Evolutionary conservation across 2,888 invertebrate species (phyloP), one percentile per base, ranked within the genome.

Genomic region (Apotomis capreana): DNA sequence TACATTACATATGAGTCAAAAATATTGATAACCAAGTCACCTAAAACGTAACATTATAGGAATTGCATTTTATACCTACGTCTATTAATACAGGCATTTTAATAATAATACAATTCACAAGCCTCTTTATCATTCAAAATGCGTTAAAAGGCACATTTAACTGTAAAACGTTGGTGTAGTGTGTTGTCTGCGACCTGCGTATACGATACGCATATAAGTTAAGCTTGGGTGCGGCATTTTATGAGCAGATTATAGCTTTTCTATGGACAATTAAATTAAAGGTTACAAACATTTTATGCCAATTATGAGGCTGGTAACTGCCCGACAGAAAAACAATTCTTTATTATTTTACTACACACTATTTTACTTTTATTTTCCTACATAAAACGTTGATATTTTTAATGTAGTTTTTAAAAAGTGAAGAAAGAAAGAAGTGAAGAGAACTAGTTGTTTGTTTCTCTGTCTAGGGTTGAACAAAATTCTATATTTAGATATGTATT

Each of bases 21-120:
- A 55, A 15, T 15, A 15, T 55, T 12, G 26, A 2, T 26, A 26
- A 15, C 0, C 15, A 15, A 15, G 15, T 15, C 15, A 15, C 15
- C 0, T 1, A 15, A 15, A 15, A 15, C 15, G 1, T 15, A 15
- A 15, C 15, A 15, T 15, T 15, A 26, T 26, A 10, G 49, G 10
- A 49, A 5, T n/a, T 58, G 13, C 37, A 0, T 40, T 6, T 40
- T 40, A 40, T 40, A 40, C 40, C 40, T 40, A 58, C 36, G 12
- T 37, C 6, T 58, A 26, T 57, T 26, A 9, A 55, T 36, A 36
- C 10, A 5, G 3, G 5, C 37, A 60, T 68, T 68, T 59, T 36
- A 68, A 49, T 70, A 70, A 70, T 70, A 52, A 44, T 49, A 13
- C 64, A 49, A 52, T 70, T 54, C 13, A 59, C 44, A 70, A 15